Base-by-base conservation (phyloP, 2,113 vertebrate genomes). In the Salvelinus alpinus region DNA sequence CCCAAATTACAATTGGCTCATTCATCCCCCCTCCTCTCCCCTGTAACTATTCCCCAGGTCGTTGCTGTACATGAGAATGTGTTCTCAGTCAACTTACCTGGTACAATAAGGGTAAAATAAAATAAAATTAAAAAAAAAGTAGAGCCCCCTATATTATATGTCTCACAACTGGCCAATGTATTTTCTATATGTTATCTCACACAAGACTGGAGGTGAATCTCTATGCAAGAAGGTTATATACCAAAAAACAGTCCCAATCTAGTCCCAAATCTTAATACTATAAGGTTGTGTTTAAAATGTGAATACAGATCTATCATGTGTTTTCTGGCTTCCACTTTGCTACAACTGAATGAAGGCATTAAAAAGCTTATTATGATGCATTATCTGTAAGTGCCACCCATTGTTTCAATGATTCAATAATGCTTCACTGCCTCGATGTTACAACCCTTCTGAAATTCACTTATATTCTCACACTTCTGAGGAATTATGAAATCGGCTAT, bases 291-390 rank as follows among this genome's bases (percentile, higher is more conserved):
- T 84, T 84, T 79, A 70, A 75, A 83, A 83, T 78, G 70, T 8
- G 78, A 81, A 80, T 71, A 83, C 83, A 78, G 85, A 88, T 80
- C 76, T 47, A 60, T 91, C 90, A 92, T 92, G 89, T 92, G 90
- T 81, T 92, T 82, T 86, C 86, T 79, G 85, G 86, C 86, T 85
- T 86, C 83, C 76, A 81, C 83, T 87, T 72, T 83, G 88, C 84
- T 84, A 72, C 48, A 67, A 11, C 60, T 73, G 59, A 81, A 77
- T 64, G 80, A 86, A 88, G 78, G 81, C 86, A 90, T 89, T 90
- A 89, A 84, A 86, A 83, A 87, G 85, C 88, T 88, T 88, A 90
- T 92, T 92, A 90, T 89, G 86, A 14, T 85, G 82, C 88, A 90
- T 90, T 91, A 88, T 88, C 82, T 77, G 84, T 82, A 84, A 89